These are phyloP conservation scores for Metellina segmentata DNA, from an alignment of 2,888 invertebrate species.

Conservation along the genomic window DNA sequence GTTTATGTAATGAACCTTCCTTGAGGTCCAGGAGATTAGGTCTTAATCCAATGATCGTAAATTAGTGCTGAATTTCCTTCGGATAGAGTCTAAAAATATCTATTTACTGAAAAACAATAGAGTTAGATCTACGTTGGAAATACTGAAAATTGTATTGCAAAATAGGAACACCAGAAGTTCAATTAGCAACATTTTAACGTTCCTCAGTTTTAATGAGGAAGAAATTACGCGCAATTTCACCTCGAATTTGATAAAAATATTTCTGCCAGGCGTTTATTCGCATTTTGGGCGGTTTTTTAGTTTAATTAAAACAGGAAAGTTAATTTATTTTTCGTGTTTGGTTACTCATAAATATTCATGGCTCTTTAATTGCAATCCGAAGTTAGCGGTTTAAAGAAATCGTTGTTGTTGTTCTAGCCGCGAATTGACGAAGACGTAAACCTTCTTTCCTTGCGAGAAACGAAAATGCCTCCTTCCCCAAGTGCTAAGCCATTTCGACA, in stretches of 20 bases:
- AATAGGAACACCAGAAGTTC: background rate
- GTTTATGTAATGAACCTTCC: too few relatives aligned
- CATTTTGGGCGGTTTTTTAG: constrained; percentile 9
- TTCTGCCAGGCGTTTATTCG: background rate
- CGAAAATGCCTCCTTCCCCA: background rate
- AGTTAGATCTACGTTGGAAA: too few relatives aligned
- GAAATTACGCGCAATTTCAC: constrained; percentile 5
- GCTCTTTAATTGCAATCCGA: constrained; percentile 23
- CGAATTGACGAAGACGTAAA: background rate
- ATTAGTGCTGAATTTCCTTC: too few relatives aligned
- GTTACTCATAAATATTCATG: constrained; percentile 54
- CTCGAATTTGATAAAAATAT: constrained; percentile 7
- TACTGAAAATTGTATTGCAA: background rate
- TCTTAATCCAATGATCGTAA: too few relatives aligned
- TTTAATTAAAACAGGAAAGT: constrained; percentile 38
- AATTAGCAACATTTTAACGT: constrained; percentile 11
- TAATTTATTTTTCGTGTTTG: constrained; percentile 51
- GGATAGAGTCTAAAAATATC: too few relatives aligned
- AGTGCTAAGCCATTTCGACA: background rate
- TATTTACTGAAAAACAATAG: too few relatives aligned
- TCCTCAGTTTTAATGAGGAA: background rate
- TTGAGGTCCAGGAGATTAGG: too few relatives aligned
- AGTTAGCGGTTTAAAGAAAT: constrained; percentile 34
- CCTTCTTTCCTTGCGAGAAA: background rate
- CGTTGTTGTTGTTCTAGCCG: background rate